Conservation (phyloP, 1,140 invertebrate species). For the Conus ventricosus region DNA sequence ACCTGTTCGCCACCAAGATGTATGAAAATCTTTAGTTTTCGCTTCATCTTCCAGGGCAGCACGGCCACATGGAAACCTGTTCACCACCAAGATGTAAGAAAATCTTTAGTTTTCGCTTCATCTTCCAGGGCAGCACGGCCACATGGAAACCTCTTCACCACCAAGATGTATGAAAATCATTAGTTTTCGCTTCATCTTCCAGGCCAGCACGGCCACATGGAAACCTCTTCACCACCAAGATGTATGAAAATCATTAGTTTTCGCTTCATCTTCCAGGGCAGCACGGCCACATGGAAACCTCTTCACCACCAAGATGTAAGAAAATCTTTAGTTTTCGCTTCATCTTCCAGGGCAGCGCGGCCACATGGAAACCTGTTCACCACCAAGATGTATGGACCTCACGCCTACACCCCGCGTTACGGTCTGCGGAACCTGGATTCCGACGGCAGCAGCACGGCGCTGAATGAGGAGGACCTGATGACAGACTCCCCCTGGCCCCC, state of each 20-base stretch:
- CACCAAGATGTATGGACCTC: constrained; percentile 72
- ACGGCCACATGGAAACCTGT: no score
- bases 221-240: no score
- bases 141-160: no score
- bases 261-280: constrained; percentile 33
- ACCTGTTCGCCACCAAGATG: no score
- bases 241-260: background rate
- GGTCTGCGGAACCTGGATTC: constrained; percentile 61
- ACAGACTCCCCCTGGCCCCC: constrained; percentile 73
- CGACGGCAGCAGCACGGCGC: constrained; percentile 50
- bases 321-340: background rate
- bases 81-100: no score
- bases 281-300: no score
- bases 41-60: no score
- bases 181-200: constrained; percentile 16
- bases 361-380: constrained; percentile 63
- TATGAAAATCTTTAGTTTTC: no score
- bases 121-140: no score
- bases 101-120: no score
- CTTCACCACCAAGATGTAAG: no score
- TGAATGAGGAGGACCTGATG: constrained; percentile 70
- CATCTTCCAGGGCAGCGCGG: constrained; percentile 52
- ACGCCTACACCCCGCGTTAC: constrained; percentile 69
- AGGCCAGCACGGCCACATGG: constrained; percentile 58
- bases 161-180: background rate